These are phyloP conservation scores for Lytechinus variegatus DNA, from an alignment of 35 echinoderm and acorn worm genomes.

Conservation along the genomic window DNA sequence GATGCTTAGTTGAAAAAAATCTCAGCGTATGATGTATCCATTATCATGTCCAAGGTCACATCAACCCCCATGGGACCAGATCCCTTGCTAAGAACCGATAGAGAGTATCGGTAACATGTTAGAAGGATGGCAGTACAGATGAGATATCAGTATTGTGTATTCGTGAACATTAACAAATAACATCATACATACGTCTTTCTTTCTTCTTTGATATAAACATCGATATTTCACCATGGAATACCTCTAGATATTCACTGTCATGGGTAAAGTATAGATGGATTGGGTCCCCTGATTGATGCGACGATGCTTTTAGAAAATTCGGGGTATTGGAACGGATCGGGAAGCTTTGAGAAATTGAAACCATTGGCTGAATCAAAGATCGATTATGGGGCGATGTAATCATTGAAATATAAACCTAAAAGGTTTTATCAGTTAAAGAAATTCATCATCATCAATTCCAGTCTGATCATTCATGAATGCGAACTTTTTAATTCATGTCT, in stretches of 20 bases:
- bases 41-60: background rate
- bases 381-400: background rate
- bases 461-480: no score
- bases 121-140: background rate
- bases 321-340: background rate
- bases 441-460: no score
- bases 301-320: background rate
- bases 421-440: background rate
- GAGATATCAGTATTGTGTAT: background rate
- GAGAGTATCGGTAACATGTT: background rate
- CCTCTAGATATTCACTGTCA: conserved; percentile 18
- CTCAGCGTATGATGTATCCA: background rate
- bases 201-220: conserved; percentile 15
- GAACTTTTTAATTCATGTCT: no score
- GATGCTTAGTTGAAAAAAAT: background rate
- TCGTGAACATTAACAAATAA: conserved; percentile 36
- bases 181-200: background rate
- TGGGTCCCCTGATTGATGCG: background rate
- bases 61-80: background rate
- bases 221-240: background rate
- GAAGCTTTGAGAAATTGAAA: background rate
- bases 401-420: background rate
- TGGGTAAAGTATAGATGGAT: background rate
- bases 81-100: background rate
- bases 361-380: background rate